phyloP scores from a whole-genome alignment of 2,113 vertebrate species.

The Perca fluviatilis region DNA sequence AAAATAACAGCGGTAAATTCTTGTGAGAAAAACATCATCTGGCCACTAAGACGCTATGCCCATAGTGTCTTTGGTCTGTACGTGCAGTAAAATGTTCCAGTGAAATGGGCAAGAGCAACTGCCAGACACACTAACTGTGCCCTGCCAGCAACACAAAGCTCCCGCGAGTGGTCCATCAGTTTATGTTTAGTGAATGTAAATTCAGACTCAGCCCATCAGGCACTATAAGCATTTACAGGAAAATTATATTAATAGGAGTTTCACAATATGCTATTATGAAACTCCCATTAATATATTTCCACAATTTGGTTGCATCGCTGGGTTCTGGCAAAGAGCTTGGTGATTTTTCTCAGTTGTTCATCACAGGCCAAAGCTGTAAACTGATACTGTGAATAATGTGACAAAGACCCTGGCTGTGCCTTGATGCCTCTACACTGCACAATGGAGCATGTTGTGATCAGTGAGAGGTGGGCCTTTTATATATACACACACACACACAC shows the following conservation, averaged over 20 bases:
- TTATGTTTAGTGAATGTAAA: constrained; percentile 73
- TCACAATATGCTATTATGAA: constrained; percentile 58
- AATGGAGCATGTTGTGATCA: constrained; percentile 35
- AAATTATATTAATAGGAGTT: constrained; percentile 69
- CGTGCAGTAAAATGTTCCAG: constrained; percentile 48
- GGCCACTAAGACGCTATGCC: constrained; percentile 33
- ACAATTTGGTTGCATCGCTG: constrained; percentile 65
- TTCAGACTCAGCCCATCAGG: constrained; percentile 67
- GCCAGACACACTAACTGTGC: constrained; percentile 54
- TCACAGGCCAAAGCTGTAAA: constrained; percentile 59
- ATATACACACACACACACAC: no score
- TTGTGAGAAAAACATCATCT: constrained; percentile 46
- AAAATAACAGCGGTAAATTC: constrained; percentile 41
- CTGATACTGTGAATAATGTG: constrained; percentile 40
- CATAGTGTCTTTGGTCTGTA: constrained; percentile 37
- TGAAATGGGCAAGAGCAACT: constrained; percentile 47
- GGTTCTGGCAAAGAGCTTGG: constrained; percentile 61
- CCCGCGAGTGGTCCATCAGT: constrained; percentile 58
- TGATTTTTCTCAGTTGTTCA: constrained; percentile 71
- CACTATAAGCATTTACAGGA: constrained; percentile 74
- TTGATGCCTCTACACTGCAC: constrained; percentile 13
- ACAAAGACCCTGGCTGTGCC: neutral
- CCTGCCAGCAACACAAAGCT: constrained; percentile 60
- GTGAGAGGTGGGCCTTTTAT: neutral
- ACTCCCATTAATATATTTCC: constrained; percentile 60